These are phyloP conservation scores for Sula dactylatra DNA, from an alignment of 2,113 vertebrate species.

Conservation along the genomic window DNA sequence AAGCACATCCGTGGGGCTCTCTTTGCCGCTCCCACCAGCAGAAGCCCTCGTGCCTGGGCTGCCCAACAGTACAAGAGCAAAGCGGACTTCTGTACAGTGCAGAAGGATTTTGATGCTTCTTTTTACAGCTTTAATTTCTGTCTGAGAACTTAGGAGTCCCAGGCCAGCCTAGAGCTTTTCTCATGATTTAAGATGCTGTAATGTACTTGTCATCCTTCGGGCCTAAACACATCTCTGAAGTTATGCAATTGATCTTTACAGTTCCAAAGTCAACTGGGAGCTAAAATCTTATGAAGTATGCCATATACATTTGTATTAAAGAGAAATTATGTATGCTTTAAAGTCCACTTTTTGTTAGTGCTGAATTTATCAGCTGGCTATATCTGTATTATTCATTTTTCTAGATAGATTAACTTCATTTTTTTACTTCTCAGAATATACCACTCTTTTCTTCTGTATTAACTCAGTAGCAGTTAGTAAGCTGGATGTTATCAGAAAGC, in stretches of 20 bases:
- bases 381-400: not conserved
- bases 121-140: constrained; percentile 40
- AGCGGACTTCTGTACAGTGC: not conserved
- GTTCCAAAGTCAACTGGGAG: constrained; percentile 34
- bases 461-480: not conserved
- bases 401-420: not conserved
- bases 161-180: constrained; percentile 4
- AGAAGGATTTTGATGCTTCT: not conserved
- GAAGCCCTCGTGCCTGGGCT: not conserved
- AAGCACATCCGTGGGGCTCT: accelerated
- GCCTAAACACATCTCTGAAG: constrained; percentile 22
- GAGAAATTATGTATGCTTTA: constrained; percentile 8
- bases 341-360: constrained; percentile 23
- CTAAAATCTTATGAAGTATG: constrained; percentile 18
- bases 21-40: accelerated
- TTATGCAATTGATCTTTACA: constrained; percentile 47
- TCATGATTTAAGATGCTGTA: constrained; percentile 21
- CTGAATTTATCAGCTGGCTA: not conserved
- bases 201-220: constrained; percentile 10
- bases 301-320: constrained; percentile 32
- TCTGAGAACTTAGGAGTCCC: not conserved
- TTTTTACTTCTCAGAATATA: not conserved
- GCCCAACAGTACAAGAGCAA: not conserved
- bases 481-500: not conserved
- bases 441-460: not conserved